These are phyloP conservation scores for Synanthedon tipuliformis DNA, from an alignment of 2,888 invertebrate genomes.

Conservation along the genomic window DNA sequence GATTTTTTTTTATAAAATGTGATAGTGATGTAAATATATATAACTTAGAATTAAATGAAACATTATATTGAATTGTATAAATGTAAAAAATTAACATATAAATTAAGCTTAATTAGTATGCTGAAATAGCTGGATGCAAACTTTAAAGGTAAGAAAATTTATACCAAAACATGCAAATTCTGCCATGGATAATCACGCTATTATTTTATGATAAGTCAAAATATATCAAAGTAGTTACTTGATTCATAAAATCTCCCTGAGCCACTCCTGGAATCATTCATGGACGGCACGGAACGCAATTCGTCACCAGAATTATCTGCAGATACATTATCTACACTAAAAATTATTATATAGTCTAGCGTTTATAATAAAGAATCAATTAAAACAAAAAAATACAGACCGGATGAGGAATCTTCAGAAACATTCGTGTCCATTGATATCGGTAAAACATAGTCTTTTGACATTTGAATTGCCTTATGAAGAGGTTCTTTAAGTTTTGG, in stretches of 20 bases:
- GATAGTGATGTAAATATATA: too few relatives aligned
- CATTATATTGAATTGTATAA: too few relatives aligned
- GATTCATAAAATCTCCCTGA: constrained; percentile 28
- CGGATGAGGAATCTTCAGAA: constrained; percentile 40
- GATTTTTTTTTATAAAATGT: too few relatives aligned
- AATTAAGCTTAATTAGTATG: too few relatives aligned
- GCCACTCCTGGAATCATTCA: constrained; percentile 34
- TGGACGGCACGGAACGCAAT: constrained; percentile 33
- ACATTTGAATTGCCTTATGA: constrained; percentile 46
- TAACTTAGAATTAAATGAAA: too few relatives aligned
- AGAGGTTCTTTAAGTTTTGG: constrained; percentile 55
- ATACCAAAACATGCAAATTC: too few relatives aligned
- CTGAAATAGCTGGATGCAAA: too few relatives aligned
- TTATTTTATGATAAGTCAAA: too few relatives aligned
- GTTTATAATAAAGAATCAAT: neutral
- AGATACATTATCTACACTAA: neutral
- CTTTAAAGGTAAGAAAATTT: too few relatives aligned
- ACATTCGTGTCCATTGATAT: constrained; percentile 36
- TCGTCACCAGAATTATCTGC: constrained; percentile 29
- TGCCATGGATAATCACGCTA: too few relatives aligned
- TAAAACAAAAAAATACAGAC: constrained; percentile 1
- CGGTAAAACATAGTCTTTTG: constrained; percentile 55
- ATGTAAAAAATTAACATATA: too few relatives aligned
- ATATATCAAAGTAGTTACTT: constrained; percentile 9
- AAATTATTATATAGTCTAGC: constrained; percentile 1